Evolutionary conservation across 2,113 vertebrate genomes (phyloP), one percentile per base, ranked within the genome.

Genomic region (Mobula hypostoma): DNA sequence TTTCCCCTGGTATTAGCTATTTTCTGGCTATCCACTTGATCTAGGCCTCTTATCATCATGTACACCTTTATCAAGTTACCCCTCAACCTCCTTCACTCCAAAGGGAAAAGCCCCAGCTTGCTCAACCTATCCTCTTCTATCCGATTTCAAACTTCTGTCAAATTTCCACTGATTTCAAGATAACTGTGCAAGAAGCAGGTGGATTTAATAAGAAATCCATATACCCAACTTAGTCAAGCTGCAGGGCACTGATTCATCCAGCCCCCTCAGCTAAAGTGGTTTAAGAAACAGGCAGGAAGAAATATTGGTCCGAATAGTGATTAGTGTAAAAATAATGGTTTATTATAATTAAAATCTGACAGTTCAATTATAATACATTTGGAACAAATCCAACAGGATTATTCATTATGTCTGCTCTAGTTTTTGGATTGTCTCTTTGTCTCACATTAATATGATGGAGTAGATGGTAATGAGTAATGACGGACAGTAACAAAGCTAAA

Each of bases 321-420:
- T 29, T 32, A 90, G 63, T 88, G 85, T 90, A 66, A 32, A 66
- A 88, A 88, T n/a, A 19, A 19, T 66, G 15, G 32, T 66, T 90
- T 6, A 90, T 32, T 63, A 36, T 90, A n/a, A 66, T 90, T 90
- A 90, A 90, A 66, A 90, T 68, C 61, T 68, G 85, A 90, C 85
- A n/a, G 15, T 66, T 90, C 85, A 90, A 90, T 66, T 68, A 15
- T 32, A 12, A 29, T 85, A 9, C 82, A 85, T 85, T 85, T 11
- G 48, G 63, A 88, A 66, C 14, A 88, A 88, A 88, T 88, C 85
- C 61, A 19, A n/a, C 14, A 90, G 61, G 61, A 32, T 90, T 66
- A 90, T 66, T 36, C n/a, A 66, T 90, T 6, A 66, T 7, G 11
- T 7, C n/a, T 7, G 32, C 29, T n/a, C n/a, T 32, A 32, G 15